Conservation (phyloP, 2,113 vertebrate genomes). For the Sapajus apella region DNA sequence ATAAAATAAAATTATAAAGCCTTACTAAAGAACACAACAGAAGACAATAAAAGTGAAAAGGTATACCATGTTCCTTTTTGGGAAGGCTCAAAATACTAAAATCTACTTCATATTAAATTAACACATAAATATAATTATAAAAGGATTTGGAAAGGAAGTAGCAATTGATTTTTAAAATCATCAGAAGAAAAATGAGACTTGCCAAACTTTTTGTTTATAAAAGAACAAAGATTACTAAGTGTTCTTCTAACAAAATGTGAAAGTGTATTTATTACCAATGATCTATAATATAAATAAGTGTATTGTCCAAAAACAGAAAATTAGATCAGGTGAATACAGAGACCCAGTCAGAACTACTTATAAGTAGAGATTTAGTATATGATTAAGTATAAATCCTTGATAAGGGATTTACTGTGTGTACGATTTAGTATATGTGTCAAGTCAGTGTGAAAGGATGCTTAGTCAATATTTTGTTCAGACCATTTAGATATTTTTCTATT, state of each 20-base stretch:
- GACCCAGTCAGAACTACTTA: not conserved
- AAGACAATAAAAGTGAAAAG: not conserved
- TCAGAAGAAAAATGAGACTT: not conserved
- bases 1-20: not conserved
- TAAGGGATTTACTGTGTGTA: too few relatives aligned
- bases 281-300: not conserved
- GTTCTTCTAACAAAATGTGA: not conserved
- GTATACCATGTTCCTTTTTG: not conserved
- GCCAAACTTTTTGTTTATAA: not conserved
- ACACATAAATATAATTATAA: not conserved
- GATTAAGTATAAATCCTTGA: too few relatives aligned
- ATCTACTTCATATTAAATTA: not conserved
- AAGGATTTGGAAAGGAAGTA: not conserved
- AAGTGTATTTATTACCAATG: not conserved
- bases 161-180: not conserved
- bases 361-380: not conserved
- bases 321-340: not conserved
- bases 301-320: not conserved
- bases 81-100: not conserved
- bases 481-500: not conserved
- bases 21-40: not conserved
- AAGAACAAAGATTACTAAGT: not conserved
- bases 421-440: not conserved
- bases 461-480: not conserved
- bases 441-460: not conserved